Evolutionary conservation across 2,797 vertebrate genomes (phyloP).

Genomic region (Podargus strigoides): DNA sequence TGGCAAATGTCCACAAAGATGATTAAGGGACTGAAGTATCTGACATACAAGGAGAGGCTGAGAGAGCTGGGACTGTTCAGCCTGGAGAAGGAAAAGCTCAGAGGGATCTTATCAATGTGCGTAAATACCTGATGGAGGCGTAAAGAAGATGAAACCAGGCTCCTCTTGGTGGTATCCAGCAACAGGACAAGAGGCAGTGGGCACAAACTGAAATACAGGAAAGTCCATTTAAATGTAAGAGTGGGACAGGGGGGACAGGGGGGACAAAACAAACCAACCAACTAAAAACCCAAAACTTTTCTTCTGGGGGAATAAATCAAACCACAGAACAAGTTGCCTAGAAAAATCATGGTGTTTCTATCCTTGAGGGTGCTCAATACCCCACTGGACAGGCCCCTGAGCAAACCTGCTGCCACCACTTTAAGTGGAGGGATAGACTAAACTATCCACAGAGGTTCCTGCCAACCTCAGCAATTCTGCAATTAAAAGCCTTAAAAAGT

Average conservation of each 20-base stretch:
- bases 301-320: neutral
- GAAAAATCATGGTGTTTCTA: neutral
- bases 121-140: constrained; percentile 10
- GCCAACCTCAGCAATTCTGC: neutral
- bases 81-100: neutral
- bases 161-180: neutral
- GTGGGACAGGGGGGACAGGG: too few species aligned
- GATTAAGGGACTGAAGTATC: neutral
- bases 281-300: neutral
- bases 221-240: neutral
- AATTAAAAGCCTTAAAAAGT: neutral
- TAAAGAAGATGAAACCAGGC: neutral
- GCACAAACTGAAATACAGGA: constrained; percentile 26
- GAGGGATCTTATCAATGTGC: neutral
- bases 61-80: neutral
- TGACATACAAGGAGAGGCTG: neutral
- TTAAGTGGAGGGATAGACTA: neutral
- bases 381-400: neutral
- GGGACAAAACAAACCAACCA: too few species aligned
- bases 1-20: neutral
- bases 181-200: neutral
- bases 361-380: neutral
- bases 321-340: neutral
- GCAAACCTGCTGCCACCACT: neutral
- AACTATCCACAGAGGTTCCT: neutral